These are phyloP conservation scores for Platalea minor DNA, from an alignment of 2,797 vertebrate genomes.

Conservation along the genomic window DNA sequence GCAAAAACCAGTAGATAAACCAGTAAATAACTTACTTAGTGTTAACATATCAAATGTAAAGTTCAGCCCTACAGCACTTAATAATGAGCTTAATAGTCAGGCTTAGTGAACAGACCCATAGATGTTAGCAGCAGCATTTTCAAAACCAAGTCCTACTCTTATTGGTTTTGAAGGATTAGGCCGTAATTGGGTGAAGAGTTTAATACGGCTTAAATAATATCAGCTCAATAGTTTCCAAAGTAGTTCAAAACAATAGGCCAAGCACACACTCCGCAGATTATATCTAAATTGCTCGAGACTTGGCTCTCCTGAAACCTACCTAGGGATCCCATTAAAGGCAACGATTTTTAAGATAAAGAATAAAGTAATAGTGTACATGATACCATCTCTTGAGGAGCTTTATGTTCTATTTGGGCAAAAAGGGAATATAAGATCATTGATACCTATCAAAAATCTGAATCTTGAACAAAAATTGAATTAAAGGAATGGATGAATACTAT, in stretches of 20 bases:
- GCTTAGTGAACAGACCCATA: neutral
- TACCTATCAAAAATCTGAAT: neutral
- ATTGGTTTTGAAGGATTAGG: constrained; percentile 5
- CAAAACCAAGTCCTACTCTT: neutral
- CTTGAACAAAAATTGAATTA: neutral
- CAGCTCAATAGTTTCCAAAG: neutral
- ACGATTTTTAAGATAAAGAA: neutral
- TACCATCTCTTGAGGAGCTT: neutral
- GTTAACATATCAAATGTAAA: neutral
- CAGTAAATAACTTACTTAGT: neutral
- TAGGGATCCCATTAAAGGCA: neutral
- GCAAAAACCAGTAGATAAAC: neutral
- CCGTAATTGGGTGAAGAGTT: constrained; percentile 7
- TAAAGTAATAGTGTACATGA: neutral
- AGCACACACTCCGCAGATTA: neutral
- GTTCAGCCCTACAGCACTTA: neutral
- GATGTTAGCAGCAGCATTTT: neutral
- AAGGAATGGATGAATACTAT: neutral
- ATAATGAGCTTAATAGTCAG: neutral
- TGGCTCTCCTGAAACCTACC: neutral
- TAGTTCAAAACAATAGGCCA: constrained; percentile 10
- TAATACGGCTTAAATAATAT: neutral
- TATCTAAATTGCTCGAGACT: constrained; percentile 22
- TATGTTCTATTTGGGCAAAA: neutral
- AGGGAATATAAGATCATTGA: neutral